Evolutionary conservation across 2,113 vertebrate genomes (phyloP).

Genomic region (Stegastes partitus): DNA sequence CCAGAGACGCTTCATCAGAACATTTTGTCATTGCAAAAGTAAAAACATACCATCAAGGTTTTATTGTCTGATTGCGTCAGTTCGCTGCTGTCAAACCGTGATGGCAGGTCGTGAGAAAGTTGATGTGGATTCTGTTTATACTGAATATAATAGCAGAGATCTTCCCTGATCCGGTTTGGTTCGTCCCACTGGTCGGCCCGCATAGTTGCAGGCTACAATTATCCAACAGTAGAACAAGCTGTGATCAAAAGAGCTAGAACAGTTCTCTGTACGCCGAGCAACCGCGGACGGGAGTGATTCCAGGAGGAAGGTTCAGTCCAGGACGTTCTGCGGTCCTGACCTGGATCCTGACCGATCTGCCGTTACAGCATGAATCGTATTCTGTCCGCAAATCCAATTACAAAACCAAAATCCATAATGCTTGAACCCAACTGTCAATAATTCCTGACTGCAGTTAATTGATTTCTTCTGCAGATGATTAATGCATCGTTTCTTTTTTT

Average conservation of each 20-base stretch:
- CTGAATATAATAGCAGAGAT: background rate
- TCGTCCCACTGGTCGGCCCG: constrained; percentile 19
- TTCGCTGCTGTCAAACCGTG: background rate
- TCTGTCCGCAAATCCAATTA: too few species aligned
- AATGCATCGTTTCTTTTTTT: too few species aligned
- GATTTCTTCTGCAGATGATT: too few species aligned
- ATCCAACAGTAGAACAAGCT: background rate
- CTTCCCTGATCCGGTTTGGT: background rate
- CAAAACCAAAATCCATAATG: too few species aligned
- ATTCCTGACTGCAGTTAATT: too few species aligned
- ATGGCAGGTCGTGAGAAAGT: constrained; percentile 45
- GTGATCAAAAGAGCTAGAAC: background rate
- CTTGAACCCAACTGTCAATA: too few species aligned
- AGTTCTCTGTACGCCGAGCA: background rate
- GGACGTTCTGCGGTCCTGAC: background rate
- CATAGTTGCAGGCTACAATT: constrained; percentile 40
- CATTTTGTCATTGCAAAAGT: background rate
- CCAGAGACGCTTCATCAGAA: background rate
- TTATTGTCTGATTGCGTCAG: background rate
- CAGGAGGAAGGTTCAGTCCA: background rate
- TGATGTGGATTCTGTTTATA: constrained; percentile 20
- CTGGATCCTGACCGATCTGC: background rate
- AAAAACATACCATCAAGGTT: background rate
- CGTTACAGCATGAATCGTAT: too few species aligned
- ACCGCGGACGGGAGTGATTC: too few species aligned